Evolutionary conservation across 1,140 invertebrate species (phyloP).

Genomic region (Zaprionus ghesquierei): DNA sequence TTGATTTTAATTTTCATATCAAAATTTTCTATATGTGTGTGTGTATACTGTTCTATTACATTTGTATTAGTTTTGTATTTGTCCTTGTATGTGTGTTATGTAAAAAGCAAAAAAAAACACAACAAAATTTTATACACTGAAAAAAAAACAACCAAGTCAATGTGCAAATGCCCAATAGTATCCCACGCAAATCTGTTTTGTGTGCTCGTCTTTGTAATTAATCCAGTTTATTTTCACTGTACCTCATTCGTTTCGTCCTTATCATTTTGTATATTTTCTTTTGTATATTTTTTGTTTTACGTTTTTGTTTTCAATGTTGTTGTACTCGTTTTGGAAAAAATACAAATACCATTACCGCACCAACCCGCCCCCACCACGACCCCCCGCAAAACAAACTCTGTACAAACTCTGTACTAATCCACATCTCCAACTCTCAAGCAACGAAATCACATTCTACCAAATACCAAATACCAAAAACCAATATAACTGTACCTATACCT

Average conservation of each 20-base stretch:
- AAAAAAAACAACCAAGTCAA: constrained; percentile 30
- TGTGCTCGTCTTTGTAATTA: constrained; percentile 62
- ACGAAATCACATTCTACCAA: background rate
- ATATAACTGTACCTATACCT: background rate
- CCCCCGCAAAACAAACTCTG: background rate
- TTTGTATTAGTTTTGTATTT: constrained; percentile 33
- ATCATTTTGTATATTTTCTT: constrained; percentile 54
- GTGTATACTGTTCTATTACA: constrained; percentile 8
- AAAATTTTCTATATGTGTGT: constrained; percentile 34
- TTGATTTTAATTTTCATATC: constrained; percentile 31
- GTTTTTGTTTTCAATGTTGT: constrained; percentile 74
- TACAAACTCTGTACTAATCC: background rate
- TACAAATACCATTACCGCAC: no score
- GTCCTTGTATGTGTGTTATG: constrained; percentile 45
- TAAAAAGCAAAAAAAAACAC: constrained; percentile 28
- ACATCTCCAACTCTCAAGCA: background rate
- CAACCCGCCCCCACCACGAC: background rate
- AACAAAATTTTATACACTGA: background rate
- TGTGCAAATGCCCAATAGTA: constrained; percentile 40
- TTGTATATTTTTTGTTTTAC: constrained; percentile 38
- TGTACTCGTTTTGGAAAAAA: constrained; percentile 35
- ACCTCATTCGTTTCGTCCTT: constrained; percentile 44
- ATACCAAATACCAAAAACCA: background rate
- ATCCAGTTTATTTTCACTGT: constrained; percentile 50
- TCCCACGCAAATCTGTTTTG: constrained; percentile 38